Base-by-base conservation (phyloP, 1,140 invertebrate species). In the Megalonaias nervosa region DNA sequence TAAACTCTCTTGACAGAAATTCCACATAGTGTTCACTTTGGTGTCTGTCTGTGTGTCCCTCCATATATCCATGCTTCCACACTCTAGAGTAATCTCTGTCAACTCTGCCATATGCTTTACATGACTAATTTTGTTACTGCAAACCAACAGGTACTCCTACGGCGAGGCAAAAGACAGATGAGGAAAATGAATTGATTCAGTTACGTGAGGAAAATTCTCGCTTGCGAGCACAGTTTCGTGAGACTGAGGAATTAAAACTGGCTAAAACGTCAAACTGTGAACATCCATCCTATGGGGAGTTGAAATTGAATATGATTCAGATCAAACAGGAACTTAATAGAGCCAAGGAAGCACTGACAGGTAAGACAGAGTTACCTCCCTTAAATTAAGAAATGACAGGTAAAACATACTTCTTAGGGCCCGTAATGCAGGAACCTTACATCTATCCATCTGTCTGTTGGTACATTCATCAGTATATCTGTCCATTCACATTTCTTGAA, bases 191-290 rank as follows among this genome's bases (percentile, higher is more conserved):
- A 67, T 66, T 86, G 57, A 75, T 77, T 9, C 70, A 82, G 55
- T 55, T 89, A 62, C 77, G 75, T 38, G 79, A 81, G 31, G 86
- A 91, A 67, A 89, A 87, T 75, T 80, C 81, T n/a, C 84, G 86
- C 55, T 88, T 95, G 81, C 93, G 94, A 79, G 92, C 92, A 70
- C 89, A 95, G n/a, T 93, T 93, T 69, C 92, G 93, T 48, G 94
- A 95, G 86, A 91, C 95, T 2, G 91, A 93, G 2, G 91, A 94
- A 82, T 87, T 95, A 66, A 91, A 93, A 56, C 79, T 80, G 26
- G 79, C 84, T 12, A 86, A 84, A 71, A 79, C 74, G 9, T 65
- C 66, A 16, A 75, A 68, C 23, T 81, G 67, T 64, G 75, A 82
- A 59, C 82, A 81, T 14, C 75, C 75, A 56, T 77, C 64, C 38